phyloP scores from a whole-genome alignment of 2,888 invertebrate species.

The Dynastes hyllus region DNA sequence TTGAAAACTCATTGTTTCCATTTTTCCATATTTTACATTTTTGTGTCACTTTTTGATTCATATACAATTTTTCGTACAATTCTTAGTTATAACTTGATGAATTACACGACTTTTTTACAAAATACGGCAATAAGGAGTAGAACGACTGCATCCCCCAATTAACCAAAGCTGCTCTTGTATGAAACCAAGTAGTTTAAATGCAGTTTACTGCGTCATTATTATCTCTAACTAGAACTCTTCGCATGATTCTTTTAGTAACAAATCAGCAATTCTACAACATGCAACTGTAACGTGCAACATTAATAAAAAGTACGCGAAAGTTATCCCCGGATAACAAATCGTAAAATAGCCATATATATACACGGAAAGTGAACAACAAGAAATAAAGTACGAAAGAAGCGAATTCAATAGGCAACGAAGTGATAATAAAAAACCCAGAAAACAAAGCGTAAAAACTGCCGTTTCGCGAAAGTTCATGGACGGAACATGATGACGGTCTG shows the following conservation, averaged over 20 bases:
- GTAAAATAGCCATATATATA: background rate
- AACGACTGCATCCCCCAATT: no score
- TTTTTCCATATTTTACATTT: no score
- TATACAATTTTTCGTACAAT: no score
- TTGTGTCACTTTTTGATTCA: no score
- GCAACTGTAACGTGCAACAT: background rate
- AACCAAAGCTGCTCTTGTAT: no score
- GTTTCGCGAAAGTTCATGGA: conserved; percentile 45
- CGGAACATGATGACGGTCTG: conserved; percentile 10
- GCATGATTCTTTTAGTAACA: background rate
- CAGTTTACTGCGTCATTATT: no score
- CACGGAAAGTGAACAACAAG: background rate
- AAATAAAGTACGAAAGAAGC: background rate
- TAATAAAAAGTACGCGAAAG: background rate
- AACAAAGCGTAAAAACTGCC: conserved; percentile 15
- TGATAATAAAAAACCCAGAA: background rate
- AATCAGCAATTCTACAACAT: background rate
- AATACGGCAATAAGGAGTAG: no score
- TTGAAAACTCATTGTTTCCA: no score
- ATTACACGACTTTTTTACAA: no score
- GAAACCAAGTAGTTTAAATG: no score
- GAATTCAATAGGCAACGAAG: background rate
- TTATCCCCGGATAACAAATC: background rate
- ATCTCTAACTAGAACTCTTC: no score
- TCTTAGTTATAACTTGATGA: no score